Base-by-base conservation (phyloP, 2,797 vertebrate genomes). In the Myotis pilosus region DNA sequence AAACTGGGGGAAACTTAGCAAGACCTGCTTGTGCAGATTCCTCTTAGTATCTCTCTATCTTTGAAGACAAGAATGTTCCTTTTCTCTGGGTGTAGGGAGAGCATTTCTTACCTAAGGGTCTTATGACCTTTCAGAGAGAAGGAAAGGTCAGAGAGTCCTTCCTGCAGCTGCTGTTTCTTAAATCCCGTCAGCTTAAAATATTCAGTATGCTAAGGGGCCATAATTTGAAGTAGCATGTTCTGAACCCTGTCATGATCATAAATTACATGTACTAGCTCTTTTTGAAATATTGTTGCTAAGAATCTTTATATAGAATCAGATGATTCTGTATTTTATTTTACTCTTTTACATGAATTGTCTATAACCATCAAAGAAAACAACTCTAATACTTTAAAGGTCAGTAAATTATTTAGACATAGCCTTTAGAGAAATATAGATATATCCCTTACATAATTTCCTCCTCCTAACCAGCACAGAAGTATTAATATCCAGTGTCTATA, bases 401-500 rank as follows among this genome's bases (percentile, higher is more conserved):
- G 85, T 95, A n/a, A 96, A 94, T 96, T 94, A 96, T 95, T 94
- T 89, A 94, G 81, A 91, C 11, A 60, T 64, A 88, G 89, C 68
- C 66, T 95, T 96, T 87, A 79, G 49, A 87, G 69, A 53, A 90
- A 92, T 91, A 94, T 85, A 93, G 57, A 71, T 60, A 82, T 86
- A 92, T 81, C 68, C 30, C 81, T 23, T 94, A 88, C 36, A 78
- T 89, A 64, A 94, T 92, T 96, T 96, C 33, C 69, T 91, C 57
- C 60, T 75, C 23, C 51, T 91, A 95, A 89, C 69, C 36, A 82
- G 75, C 25, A 51, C 33, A 68, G 53, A 89, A 93, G 38, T 75
- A 76, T 92, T 92, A 94, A 78, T 92, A 92, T 64, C 79, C 30
- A 94, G 38, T 85, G 49, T 76, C 51, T 81, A 80, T 87, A 68